Conservation (phyloP, 2,113 vertebrate genomes). For the Chloropsis hardwickii region DNA sequence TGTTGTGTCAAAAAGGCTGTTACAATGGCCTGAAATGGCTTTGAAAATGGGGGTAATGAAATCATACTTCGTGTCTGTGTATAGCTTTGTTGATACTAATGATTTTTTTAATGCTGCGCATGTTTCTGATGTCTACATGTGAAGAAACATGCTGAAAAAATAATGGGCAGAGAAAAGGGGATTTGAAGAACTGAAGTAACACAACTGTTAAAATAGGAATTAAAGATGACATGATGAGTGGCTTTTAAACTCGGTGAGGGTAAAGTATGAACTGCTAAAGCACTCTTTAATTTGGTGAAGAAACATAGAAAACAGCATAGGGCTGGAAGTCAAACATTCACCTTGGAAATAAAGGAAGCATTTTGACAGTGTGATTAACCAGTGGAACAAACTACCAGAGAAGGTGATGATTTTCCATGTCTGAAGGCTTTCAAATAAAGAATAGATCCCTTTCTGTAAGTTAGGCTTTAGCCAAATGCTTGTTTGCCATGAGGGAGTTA, state of each 20-base stretch:
- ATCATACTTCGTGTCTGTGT: neutral
- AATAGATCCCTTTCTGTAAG: neutral
- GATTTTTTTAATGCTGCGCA: neutral
- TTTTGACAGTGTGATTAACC: slow-evolving; percentile 5
- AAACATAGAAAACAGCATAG: neutral
- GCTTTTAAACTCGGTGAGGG: neutral
- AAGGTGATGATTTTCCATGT: neutral
- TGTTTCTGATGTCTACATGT: neutral
- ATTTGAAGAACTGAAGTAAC: neutral
- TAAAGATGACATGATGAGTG: neutral
- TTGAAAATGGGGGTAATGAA: neutral
- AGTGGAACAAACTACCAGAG: neutral
- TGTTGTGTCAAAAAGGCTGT: neutral
- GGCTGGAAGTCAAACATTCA: neutral
- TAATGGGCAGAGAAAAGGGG: neutral
- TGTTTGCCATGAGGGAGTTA: neutral
- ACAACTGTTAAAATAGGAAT: neutral
- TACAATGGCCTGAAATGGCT: neutral
- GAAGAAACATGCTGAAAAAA: neutral
- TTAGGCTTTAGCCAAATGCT: neutral
- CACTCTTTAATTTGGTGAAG: slow-evolving; percentile 15
- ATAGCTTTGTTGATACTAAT: neutral
- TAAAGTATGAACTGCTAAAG: slow-evolving; percentile 1
- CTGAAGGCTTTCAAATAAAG: neutral
- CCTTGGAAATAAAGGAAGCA: neutral